Percentiles rank a stretch among this genome's conserved stretches.
Evolutionary conservation across 2,113 vertebrate genomes (phyloP).

Genomic region (Petrocephalus zakoni): DNA sequence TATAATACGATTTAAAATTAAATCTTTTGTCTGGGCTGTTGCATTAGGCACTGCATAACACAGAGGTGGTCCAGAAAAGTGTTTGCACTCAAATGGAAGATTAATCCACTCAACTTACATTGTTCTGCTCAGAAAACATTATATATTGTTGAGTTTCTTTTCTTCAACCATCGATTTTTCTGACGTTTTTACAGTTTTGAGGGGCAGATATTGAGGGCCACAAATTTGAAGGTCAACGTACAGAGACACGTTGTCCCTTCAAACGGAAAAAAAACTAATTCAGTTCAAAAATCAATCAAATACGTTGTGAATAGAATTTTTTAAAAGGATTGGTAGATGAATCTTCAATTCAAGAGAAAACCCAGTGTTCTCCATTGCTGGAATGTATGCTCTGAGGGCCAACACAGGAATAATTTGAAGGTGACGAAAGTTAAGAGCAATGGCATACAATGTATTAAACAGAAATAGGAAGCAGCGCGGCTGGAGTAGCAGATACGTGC

Average conservation of each 20-base stretch:
- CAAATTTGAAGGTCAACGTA: slow-evolving; percentile 24
- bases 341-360: slow-evolving; percentile 6
- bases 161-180: slow-evolving; percentile 22
- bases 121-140: slow-evolving; percentile 16
- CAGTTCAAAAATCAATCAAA: slow-evolving; percentile 24
- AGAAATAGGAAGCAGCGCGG: not conserved
- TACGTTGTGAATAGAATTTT: slow-evolving; percentile 16
- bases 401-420: not conserved
- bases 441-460: not conserved
- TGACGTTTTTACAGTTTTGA: slow-evolving; percentile 17
- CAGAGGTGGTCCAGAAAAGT: not conserved
- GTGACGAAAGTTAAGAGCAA: slow-evolving; percentile 7
- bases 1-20: not conserved
- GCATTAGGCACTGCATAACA: not conserved
- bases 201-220: slow-evolving; percentile 5
- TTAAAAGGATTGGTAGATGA: slow-evolving; percentile 1
- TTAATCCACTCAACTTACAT: slow-evolving; percentile 23
- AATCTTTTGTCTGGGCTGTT: not conserved
- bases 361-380: slow-evolving; percentile 3
- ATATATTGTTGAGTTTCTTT: slow-evolving; percentile 22
- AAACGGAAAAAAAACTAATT: slow-evolving; percentile 20
- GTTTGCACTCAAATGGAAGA: not conserved
- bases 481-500: not conserved
- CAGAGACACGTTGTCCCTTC: slow-evolving; percentile 16
- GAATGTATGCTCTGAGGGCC: slow-evolving; percentile 7